Percentiles rank a stretch among this genome's conserved stretches.
Conservation (phyloP, 1,140 invertebrate species). For the Samia ricini region DNA sequence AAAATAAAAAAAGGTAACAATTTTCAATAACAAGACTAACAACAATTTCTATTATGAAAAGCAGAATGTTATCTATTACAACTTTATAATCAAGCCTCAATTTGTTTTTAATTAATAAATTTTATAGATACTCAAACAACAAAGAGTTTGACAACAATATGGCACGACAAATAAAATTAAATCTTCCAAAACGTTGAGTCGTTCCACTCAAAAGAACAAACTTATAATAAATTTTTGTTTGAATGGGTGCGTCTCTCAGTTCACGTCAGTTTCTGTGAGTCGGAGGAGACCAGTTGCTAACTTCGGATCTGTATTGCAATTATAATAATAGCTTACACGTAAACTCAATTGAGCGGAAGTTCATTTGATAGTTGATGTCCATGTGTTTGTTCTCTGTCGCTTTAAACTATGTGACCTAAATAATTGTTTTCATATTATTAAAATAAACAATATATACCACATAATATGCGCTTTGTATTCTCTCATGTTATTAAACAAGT, state of each 20-base stretch:
- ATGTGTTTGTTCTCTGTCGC: conserved; percentile 34
- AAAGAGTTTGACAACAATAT: background rate
- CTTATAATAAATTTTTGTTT: conserved; percentile 36
- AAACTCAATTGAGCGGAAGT: conserved; percentile 59
- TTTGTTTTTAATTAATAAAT: conserved; percentile 3
- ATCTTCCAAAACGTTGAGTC: conserved; percentile 17
- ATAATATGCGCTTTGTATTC: background rate
- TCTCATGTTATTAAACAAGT: background rate
- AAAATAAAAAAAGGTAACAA: too few relatives aligned
- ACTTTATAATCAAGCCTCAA: background rate
- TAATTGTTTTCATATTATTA: conserved; percentile 9
- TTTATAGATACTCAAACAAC: background rate
- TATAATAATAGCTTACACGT: conserved; percentile 64
- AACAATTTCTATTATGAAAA: background rate
- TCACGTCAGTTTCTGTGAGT: conserved; percentile 25
- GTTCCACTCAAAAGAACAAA: conserved; percentile 34
- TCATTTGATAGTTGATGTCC: conserved; percentile 47
- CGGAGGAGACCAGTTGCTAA: conserved; percentile 27
- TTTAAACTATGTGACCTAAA: conserved; percentile 27
- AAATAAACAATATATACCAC: background rate
- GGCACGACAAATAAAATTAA: conserved; percentile 14
- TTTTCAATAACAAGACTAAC: too few relatives aligned
- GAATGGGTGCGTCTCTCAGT: conserved; percentile 30
- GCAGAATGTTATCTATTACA: background rate
- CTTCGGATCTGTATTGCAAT: conserved; percentile 55